phyloP scores from a whole-genome alignment of 2,888 invertebrate genomes.

The Amblyjoppa proteus region DNA sequence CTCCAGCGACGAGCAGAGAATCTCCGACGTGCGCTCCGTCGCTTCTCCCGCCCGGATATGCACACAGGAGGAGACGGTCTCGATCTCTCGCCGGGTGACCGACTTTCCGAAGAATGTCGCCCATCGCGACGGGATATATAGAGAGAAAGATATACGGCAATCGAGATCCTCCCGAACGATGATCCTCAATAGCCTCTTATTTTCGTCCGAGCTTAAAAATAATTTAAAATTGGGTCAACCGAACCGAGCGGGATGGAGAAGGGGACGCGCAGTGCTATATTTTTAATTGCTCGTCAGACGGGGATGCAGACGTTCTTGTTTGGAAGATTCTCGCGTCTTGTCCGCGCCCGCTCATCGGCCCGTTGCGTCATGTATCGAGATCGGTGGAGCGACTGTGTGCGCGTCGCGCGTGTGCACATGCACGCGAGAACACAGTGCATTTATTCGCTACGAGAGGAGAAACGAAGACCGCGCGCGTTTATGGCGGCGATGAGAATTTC shows the following conservation, averaged over 20 bases:
- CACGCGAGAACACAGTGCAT: slow-evolving; percentile 30
- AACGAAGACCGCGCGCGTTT: neutral
- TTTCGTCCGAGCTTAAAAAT: slow-evolving; percentile 78
- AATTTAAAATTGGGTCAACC: slow-evolving; percentile 76
- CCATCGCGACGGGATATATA: neutral
- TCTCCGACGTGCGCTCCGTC: neutral
- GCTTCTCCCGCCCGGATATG: neutral
- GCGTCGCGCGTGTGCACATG: slow-evolving; percentile 7
- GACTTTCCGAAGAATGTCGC: slow-evolving; percentile 37
- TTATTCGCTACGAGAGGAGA: slow-evolving; percentile 37
- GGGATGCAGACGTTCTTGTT: slow-evolving; percentile 72
- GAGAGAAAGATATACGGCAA: slow-evolving; percentile 36
- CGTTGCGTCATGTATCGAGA: slow-evolving; percentile 61
- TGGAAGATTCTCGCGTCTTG: slow-evolving; percentile 46
- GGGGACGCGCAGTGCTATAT: slow-evolving; percentile 75
- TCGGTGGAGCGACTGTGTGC: slow-evolving; percentile 22
- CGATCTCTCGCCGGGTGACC: slow-evolving; percentile 18
- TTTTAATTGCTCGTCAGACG: slow-evolving; percentile 82
- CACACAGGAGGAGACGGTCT: neutral
- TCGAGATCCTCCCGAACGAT: slow-evolving; percentile 59
- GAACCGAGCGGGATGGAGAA: slow-evolving; percentile 34
- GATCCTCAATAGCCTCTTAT: slow-evolving; percentile 73
- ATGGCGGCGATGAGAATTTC: slow-evolving; percentile 53
- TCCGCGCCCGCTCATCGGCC: slow-evolving; percentile 18
- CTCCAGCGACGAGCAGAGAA: slow-evolving; percentile 1